Conservation (phyloP, 2,888 invertebrate genomes). For the Heliconius hortense region DNA sequence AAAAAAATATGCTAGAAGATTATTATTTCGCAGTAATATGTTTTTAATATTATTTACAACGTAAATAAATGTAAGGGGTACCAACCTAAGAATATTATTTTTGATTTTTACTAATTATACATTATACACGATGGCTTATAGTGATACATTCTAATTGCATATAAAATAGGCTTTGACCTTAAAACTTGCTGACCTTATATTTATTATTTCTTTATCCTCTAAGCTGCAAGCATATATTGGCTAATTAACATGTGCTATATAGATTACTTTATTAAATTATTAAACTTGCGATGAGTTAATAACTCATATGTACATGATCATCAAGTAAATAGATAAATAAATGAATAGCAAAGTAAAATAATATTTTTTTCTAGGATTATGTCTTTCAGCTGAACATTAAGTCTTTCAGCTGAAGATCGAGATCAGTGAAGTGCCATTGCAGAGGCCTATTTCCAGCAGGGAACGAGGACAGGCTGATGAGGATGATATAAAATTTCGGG, state of each 20-base stretch:
- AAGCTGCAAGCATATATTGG: not conserved
- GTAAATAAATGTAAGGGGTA: not conserved
- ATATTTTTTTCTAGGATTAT: too few relatives aligned
- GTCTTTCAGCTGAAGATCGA: too few relatives aligned
- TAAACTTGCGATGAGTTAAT: not conserved
- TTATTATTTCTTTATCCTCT: constrained; percentile 3
- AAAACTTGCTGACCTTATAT: constrained; percentile 21
- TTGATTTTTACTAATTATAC: not conserved
- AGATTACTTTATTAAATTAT: not conserved
- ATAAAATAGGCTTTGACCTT: constrained; percentile 20
- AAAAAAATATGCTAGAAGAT: too few relatives aligned
- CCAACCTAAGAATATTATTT: not conserved
- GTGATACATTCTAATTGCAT: constrained; percentile 18
- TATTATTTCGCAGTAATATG: too few relatives aligned
- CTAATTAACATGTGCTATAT: constrained; percentile 4
- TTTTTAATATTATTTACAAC: not conserved
- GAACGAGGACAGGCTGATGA: too few relatives aligned
- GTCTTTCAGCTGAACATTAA: too few relatives aligned
- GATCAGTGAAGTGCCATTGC: too few relatives aligned
- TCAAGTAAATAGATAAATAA: not conserved
- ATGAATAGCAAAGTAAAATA: too few relatives aligned
- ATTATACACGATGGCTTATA: not conserved
- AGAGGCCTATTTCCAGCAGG: too few relatives aligned
- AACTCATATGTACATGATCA: not conserved
- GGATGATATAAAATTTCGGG: too few relatives aligned